Percentiles rank a stretch among this genome's conserved stretches.
These are phyloP conservation scores for Drosophila sproati DNA, from an alignment of 1,140 invertebrate species.

Conservation along the genomic window DNA sequence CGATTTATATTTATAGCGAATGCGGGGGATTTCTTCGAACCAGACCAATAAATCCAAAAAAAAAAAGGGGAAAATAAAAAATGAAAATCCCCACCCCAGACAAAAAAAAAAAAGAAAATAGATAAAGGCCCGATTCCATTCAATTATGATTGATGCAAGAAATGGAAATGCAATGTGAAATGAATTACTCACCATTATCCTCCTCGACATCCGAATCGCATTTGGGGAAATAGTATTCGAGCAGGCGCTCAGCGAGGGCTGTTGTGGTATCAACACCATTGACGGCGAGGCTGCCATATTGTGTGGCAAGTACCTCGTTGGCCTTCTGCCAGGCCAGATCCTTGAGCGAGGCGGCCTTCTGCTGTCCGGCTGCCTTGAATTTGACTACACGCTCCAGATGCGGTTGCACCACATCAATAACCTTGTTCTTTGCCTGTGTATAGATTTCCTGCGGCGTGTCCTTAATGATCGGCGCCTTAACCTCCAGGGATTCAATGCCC, in stretches of 20 bases:
- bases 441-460: conserved; percentile 90
- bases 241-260: conserved; percentile 87
- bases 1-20: conserved; percentile 58
- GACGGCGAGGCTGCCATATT: conserved; percentile 88
- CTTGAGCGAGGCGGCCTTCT: conserved; percentile 87
- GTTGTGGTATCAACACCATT: conserved; percentile 87
- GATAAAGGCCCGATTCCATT: neutral
- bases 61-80: neutral
- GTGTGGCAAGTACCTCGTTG: conserved; percentile 88
- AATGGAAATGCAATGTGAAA: neutral
- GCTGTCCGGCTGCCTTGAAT: conserved; percentile 86
- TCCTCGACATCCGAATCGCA: conserved; percentile 85
- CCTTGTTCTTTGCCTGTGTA: conserved; percentile 88
- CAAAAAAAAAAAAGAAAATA: neutral
- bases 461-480: conserved; percentile 89
- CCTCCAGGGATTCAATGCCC: conserved; percentile 88
- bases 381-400: conserved; percentile 87
- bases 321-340: conserved; percentile 89
- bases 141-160: neutral
- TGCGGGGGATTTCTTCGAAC: neutral
- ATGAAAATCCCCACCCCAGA: neutral
- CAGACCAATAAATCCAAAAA: neutral
- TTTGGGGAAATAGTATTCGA: conserved; percentile 89
- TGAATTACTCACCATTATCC: conserved; percentile 83
- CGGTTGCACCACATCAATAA: conserved; percentile 87